These are phyloP conservation scores for Temnothorax rugatulus DNA, from an alignment of 2,888 invertebrate species.

Conservation along the genomic window DNA sequence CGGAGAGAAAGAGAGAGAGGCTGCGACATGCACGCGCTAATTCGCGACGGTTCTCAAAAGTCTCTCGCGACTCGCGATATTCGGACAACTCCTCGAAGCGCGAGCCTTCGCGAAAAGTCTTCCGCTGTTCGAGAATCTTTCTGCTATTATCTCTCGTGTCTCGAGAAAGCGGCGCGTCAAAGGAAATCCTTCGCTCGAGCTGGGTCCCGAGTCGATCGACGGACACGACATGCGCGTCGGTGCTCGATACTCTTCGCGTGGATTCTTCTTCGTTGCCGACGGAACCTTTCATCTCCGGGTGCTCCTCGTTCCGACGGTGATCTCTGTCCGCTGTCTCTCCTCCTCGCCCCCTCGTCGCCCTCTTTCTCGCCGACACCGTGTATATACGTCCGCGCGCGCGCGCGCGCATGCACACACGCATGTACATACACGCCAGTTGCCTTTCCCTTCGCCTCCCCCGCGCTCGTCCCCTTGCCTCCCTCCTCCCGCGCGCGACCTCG, in stretches of 20 bases:
- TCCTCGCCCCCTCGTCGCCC: not conserved
- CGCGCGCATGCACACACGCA: not conserved
- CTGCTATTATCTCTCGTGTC: not conserved
- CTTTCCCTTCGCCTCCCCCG: constrained; percentile 57
- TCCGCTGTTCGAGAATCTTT: too few relatives aligned
- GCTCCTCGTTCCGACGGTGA: not conserved
- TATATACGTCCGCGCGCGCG: not conserved
- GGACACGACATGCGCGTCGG: constrained; percentile 39
- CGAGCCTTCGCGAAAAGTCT: too few relatives aligned
- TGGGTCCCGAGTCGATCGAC: constrained; percentile 26
- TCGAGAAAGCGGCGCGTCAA: not conserved
- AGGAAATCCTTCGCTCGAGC: not conserved
- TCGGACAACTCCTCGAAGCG: too few relatives aligned
- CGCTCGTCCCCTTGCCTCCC: constrained; percentile 25
- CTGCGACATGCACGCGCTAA: too few relatives aligned
- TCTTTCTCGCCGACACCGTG: constrained; percentile 32
- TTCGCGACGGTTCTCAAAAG: too few relatives aligned
- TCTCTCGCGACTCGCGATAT: too few relatives aligned
- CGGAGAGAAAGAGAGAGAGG: not conserved
- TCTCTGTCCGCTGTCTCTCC: not conserved
- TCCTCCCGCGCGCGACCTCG: constrained; percentile 45
- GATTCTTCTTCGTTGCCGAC: not conserved
- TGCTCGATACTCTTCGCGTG: not conserved
- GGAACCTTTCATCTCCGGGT: not conserved
- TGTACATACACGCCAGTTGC: constrained; percentile 35